Base-by-base conservation (phyloP, 1,140 invertebrate species). In the Lucilia sericata region DNA sequence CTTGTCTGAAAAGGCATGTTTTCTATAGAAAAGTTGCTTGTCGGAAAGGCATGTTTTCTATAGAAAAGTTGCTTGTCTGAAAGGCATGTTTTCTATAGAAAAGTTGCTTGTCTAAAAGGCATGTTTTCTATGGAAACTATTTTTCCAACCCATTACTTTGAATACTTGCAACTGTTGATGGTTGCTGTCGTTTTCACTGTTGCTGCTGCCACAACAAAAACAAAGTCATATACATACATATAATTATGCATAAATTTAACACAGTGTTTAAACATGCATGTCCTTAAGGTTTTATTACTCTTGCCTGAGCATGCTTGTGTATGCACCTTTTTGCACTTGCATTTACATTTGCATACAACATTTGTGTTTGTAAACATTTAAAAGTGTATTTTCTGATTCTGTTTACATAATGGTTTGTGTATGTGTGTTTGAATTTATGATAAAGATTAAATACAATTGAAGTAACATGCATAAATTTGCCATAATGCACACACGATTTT, bases 201-300 rank as follows among this genome's bases (percentile, higher is more conserved):
- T 70, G 12, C n/a, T 25, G 19, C n/a, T 21, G 65, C 21, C n/a
- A 7, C 7, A 9, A n/a, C 9, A 17, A 17, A 17, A 70, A 70
- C 19, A 5, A 70, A 21, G 65, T 70, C 65, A 25, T 25, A 70
- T 21, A 25, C n/a, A 21, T 21, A 25, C 25, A 70, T n/a, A n/a
- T n/a, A 70, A 21, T 70, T 70, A 70, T 70, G 65, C 65, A 70
- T 21, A 70, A 21, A 9, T 70, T 30, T 70, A 21, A 70, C 65
- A 19, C 65, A 70, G 65, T 21, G n/a, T 70, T 70, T 70, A 70
- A 70, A 21, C 19, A 70, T 70, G 65, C 19, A 70, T 70, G n/a
- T 70, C 65, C 21, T 70, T 19, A 70, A 70, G 65, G 65, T 25
- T 70, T 7, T 21, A 21, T 21, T 42, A 42, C 42, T 42, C 42